phyloP scores from a whole-genome alignment of 1,140 invertebrate genomes.

The Fragariocoptes setiger region DNA sequence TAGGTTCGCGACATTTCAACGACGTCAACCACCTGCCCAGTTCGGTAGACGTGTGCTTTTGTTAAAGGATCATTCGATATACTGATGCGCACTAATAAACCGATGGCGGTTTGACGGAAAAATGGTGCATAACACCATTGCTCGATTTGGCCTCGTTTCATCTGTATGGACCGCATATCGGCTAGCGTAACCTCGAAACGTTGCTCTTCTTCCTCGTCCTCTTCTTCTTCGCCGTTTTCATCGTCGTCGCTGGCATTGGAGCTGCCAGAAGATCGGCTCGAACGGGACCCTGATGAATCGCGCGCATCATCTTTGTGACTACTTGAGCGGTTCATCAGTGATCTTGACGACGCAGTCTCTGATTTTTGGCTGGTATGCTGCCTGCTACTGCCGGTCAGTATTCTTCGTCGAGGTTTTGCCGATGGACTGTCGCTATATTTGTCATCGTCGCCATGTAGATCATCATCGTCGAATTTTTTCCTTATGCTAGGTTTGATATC shows the following conservation, averaged over 20 bases:
- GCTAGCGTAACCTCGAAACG: slow-evolving; percentile 33
- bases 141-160: slow-evolving; percentile 72
- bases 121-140: slow-evolving; percentile 82
- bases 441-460: too few relatives aligned
- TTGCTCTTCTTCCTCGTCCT: slow-evolving; percentile 10
- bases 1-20: slow-evolving; percentile 87
- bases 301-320: background rate
- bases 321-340: background rate
- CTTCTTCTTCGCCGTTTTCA: slow-evolving; percentile 13
- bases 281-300: slow-evolving; percentile 5
- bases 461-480: background rate
- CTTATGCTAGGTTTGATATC: slow-evolving; percentile 19
- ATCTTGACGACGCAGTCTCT: too few relatives aligned
- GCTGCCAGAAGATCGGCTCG: slow-evolving; percentile 9
- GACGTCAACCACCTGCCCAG: slow-evolving; percentile 72
- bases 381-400: too few relatives aligned
- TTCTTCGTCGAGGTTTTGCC: background rate
- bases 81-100: slow-evolving; percentile 80
- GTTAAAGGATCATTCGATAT: slow-evolving; percentile 44
- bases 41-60: slow-evolving; percentile 55
- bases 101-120: slow-evolving; percentile 53
- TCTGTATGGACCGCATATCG: slow-evolving; percentile 50
- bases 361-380: too few relatives aligned
- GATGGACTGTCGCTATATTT: too few relatives aligned
- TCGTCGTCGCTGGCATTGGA: slow-evolving; percentile 7